Evolutionary conservation across 2,797 vertebrate species (phyloP).

Genomic region (Prunella strophiata): DNA sequence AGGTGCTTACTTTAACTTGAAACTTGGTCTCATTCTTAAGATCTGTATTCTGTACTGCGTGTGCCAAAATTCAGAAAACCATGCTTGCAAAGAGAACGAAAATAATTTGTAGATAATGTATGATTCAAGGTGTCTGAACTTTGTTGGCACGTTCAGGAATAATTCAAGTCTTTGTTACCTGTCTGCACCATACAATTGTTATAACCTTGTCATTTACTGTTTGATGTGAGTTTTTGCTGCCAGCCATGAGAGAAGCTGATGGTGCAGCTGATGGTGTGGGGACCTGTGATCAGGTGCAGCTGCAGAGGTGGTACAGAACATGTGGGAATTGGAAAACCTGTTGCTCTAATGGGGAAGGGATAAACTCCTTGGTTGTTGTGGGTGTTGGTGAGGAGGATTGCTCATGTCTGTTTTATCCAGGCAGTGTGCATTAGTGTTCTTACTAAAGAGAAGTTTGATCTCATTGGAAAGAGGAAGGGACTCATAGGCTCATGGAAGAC

Average conservation of each 20-base stretch:
- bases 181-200: neutral
- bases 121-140: neutral
- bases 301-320: neutral
- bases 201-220: neutral
- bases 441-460: neutral
- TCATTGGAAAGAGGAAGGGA: neutral
- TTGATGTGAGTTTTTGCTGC: neutral
- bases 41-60: neutral
- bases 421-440: neutral
- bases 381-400: neutral
- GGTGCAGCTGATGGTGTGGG: neutral
- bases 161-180: neutral
- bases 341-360: rapidly evolving
- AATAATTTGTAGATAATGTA: neutral
- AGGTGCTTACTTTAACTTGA: neutral
- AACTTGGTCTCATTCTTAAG: neutral
- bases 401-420: neutral
- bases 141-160: neutral
- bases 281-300: neutral
- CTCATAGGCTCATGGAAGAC: neutral
- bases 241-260: neutral
- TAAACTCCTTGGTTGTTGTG: neutral
- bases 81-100: neutral
- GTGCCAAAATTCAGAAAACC: neutral
- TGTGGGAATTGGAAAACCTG: neutral